Conservation (phyloP, 2,888 invertebrate species). For the Dastarcus helophoroides region DNA sequence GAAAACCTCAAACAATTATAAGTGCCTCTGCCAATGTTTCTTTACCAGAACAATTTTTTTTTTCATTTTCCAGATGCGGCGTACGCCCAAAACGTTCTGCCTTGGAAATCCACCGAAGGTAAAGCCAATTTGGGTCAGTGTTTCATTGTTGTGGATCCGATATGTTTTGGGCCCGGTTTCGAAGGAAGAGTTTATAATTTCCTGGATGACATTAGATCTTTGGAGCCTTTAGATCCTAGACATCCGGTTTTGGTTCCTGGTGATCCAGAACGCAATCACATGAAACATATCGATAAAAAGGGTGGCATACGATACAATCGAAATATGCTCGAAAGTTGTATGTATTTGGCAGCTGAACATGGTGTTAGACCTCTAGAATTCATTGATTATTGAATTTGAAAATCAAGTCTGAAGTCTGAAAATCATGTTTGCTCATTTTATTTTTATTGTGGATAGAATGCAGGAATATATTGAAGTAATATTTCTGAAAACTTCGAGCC, state of each 20-base stretch:
- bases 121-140: slow-evolving; percentile 76
- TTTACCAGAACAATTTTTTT: too few species aligned
- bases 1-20: too few species aligned
- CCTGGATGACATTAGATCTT: slow-evolving; percentile 53
- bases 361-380: slow-evolving; percentile 42
- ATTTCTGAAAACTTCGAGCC: too few species aligned
- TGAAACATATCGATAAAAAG: slow-evolving; percentile 46
- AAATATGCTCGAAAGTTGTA: slow-evolving; percentile 62
- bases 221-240: slow-evolving; percentile 48
- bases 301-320: slow-evolving; percentile 67
- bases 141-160: slow-evolving; percentile 77
- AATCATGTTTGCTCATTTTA: too few species aligned
- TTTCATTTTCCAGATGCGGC: slow-evolving; percentile 3
- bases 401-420: too few species aligned
- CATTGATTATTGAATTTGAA: too few species aligned
- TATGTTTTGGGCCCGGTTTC: slow-evolving; percentile 70
- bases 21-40: too few species aligned
- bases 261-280: slow-evolving; percentile 62
- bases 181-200: slow-evolving; percentile 60
- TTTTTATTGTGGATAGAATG: too few species aligned
- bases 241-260: slow-evolving; percentile 65
- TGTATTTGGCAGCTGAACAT: slow-evolving; percentile 45
- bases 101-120: slow-evolving; percentile 2
- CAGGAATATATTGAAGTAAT: too few species aligned
- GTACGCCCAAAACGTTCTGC: slow-evolving; percentile 4